These are phyloP conservation scores for Drosophila ogumai DNA, from an alignment of 1,140 invertebrate species.

Conservation along the genomic window DNA sequence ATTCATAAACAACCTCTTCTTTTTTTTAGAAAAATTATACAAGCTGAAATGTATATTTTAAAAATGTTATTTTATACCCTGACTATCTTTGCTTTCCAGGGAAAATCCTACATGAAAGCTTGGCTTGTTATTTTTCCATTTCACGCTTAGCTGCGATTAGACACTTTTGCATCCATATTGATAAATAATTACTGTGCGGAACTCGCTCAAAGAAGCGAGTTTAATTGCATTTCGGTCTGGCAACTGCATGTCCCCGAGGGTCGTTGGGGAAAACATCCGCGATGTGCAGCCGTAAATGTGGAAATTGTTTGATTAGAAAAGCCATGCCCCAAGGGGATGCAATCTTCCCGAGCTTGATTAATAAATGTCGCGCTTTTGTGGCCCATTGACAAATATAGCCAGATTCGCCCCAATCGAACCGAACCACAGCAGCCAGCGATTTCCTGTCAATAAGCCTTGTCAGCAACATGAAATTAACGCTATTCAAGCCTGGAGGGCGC, in stretches of 20 bases:
- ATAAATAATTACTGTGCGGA: constrained; percentile 63
- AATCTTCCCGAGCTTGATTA: constrained; percentile 64
- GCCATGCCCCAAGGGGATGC: constrained; percentile 31
- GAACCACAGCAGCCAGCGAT: constrained; percentile 24
- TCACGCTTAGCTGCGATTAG: constrained; percentile 8
- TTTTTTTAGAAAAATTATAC: neutral
- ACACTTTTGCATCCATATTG: constrained; percentile 43
- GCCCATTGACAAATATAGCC: constrained; percentile 58
- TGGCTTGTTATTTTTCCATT: constrained; percentile 64
- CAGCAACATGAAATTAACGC: constrained; percentile 72
- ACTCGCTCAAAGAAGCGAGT: constrained; percentile 46
- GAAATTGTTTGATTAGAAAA: constrained; percentile 64
- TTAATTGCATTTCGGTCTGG: constrained; percentile 53
- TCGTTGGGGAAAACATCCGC: constrained; percentile 6
- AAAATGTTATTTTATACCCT: neutral
- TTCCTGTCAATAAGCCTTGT: constrained; percentile 75
- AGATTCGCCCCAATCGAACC: neutral
- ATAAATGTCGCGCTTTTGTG: constrained; percentile 73
- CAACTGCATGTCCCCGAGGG: neutral
- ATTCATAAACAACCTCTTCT: too few species aligned
- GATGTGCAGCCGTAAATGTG: constrained; percentile 48
- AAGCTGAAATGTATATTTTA: neutral
- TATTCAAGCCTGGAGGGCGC: constrained; percentile 57
- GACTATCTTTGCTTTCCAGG: too few species aligned
- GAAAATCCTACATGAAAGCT: too few species aligned